A percentile compares a stretch with the other conserved stretches of the same genome.
phyloP scores from a whole-genome alignment of 2,113 vertebrate genomes.

The Ahaetulla prasina region DNA sequence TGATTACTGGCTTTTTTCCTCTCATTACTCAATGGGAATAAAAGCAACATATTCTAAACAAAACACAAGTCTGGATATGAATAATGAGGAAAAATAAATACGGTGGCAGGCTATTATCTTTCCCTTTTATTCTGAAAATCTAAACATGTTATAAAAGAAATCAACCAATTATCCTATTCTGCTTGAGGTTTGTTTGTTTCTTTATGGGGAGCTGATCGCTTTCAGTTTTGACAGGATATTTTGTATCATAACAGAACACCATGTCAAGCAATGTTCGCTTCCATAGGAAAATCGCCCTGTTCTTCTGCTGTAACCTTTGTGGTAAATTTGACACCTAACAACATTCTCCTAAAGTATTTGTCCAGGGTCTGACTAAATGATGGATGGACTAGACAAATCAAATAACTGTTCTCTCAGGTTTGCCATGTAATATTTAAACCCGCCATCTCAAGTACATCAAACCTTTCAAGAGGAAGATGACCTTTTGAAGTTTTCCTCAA shows the following conservation, averaged over 20 bases:
- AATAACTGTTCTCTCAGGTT: slow-evolving; percentile 48
- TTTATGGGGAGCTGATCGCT: neutral
- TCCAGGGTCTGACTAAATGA: slow-evolving; percentile 40
- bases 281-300: neutral
- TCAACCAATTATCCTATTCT: neutral
- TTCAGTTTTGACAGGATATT: neutral
- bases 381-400: slow-evolving; percentile 50
- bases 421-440: slow-evolving; percentile 37
- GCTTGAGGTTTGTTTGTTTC: neutral
- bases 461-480: neutral
- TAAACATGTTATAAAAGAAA: neutral
- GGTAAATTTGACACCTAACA: slow-evolving; percentile 30
- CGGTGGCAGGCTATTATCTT: neutral
- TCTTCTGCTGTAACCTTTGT: neutral
- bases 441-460: slow-evolving; percentile 26
- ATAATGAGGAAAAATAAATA: slow-evolving; percentile 19
- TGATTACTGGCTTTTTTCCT: slow-evolving; percentile 39
- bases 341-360: slow-evolving; percentile 43
- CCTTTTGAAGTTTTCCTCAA: neutral
- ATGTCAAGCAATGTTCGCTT: neutral
- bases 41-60: slow-evolving; percentile 5
- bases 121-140: neutral
- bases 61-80: neutral
- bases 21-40: slow-evolving; percentile 18
- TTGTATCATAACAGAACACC: neutral